A percentile compares a stretch with the other conserved stretches of the same genome.
phyloP scores from a whole-genome alignment of 2,113 vertebrate species.

The Desmodus rotundus region DNA sequence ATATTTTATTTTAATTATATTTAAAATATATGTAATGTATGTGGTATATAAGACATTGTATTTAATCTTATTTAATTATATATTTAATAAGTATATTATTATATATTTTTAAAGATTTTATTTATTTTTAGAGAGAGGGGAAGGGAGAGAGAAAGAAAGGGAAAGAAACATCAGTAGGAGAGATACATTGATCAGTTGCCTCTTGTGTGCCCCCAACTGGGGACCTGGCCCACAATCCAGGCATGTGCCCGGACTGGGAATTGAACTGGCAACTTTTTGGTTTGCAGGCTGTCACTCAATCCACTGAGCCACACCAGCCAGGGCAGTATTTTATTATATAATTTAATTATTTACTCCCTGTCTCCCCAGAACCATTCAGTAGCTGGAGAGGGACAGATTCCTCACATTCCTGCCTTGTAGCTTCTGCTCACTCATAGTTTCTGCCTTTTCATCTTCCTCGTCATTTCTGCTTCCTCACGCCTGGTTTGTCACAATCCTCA shows the following conservation, averaged over 20 bases:
- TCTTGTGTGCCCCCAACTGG: no score
- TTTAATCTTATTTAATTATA: background rate
- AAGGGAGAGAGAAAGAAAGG: no score
- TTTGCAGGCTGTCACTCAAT: no score
- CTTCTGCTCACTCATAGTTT: background rate
- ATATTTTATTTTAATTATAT: background rate
- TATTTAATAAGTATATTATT: background rate
- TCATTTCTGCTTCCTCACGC: background rate
- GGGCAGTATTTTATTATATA: background rate
- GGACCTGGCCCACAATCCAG: no score
- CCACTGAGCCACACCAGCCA: no score
- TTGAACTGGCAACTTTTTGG: no score
- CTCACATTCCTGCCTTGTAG: background rate
- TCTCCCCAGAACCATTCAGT: background rate
- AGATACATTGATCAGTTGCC: no score
- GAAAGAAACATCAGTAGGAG: no score
- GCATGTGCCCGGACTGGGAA: no score
- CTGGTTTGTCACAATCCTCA: background rate
- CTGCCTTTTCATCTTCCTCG: background rate
- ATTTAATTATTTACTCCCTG: slow-evolving; percentile 7
- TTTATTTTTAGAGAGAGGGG: no score
- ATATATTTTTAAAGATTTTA: no score
- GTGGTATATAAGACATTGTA: background rate
- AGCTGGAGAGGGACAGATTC: background rate
- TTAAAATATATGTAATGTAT: background rate